These are phyloP conservation scores for Clarias gariepinus DNA, from an alignment of 2,113 vertebrate species.

Conservation along the genomic window DNA sequence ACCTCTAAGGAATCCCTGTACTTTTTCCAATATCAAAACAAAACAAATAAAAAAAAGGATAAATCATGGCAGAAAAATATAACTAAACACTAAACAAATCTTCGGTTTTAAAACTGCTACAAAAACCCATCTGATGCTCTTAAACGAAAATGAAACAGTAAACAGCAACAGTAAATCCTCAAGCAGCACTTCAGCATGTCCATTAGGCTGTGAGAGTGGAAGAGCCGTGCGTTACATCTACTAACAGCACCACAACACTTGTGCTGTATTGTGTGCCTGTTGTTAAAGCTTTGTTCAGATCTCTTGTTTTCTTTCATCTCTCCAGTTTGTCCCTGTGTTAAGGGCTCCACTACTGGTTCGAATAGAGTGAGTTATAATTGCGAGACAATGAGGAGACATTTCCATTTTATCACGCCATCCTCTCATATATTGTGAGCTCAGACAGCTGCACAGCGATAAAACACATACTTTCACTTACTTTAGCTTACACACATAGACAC, in stretches of 20 bases:
- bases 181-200: constrained; percentile 21
- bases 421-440: constrained; percentile 42
- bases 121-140: neutral
- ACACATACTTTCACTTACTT: constrained; percentile 28
- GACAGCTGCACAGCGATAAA: constrained; percentile 46
- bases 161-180: neutral
- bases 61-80: neutral
- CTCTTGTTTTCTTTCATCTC: constrained; percentile 26
- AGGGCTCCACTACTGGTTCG: constrained; percentile 38
- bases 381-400: constrained; percentile 54
- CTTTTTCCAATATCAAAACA: neutral
- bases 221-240: constrained; percentile 21
- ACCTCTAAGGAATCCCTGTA: neutral
- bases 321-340: constrained; percentile 31
- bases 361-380: constrained; percentile 57
- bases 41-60: neutral
- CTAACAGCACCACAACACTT: constrained; percentile 36
- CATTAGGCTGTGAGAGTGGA: constrained; percentile 7
- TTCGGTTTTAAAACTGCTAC: neutral
- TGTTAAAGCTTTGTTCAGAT: constrained; percentile 45
- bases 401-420: constrained; percentile 55
- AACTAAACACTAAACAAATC: neutral
- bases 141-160: constrained; percentile 8
- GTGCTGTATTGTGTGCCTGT: constrained; percentile 36
- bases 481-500: neutral